phyloP scores from a whole-genome alignment of 2,797 vertebrate genomes.

The Dendrocincla fuliginosa region DNA sequence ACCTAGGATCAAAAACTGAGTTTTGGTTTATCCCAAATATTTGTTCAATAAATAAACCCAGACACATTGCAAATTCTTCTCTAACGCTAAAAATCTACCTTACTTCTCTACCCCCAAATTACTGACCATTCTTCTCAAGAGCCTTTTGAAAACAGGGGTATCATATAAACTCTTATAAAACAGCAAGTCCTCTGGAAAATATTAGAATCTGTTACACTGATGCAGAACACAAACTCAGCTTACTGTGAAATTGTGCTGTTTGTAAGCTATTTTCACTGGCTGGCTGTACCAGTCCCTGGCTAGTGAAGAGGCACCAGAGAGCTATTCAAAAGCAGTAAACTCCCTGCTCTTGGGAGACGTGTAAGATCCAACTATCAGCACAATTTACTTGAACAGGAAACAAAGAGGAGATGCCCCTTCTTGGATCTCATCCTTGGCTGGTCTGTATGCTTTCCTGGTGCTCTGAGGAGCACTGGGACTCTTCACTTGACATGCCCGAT shows the following conservation, averaged over 20 bases:
- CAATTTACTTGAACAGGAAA: background rate
- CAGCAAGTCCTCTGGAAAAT: background rate
- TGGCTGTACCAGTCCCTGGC: background rate
- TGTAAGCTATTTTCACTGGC: background rate
- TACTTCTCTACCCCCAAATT: background rate
- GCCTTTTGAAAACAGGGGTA: background rate
- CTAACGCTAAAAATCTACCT: background rate
- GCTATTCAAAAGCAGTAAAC: background rate
- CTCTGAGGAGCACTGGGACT: background rate
- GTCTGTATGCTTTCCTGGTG: background rate
- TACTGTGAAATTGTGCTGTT: background rate
- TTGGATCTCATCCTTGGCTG: too few relatives aligned
- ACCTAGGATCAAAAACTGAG: background rate
- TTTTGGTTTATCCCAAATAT: background rate
- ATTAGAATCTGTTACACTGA: background rate
- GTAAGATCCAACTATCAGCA: background rate
- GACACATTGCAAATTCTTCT: background rate
- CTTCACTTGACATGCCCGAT: too few relatives aligned
- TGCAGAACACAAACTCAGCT: background rate
- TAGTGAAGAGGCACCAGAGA: background rate
- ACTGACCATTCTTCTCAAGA: background rate
- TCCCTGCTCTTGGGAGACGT: background rate
- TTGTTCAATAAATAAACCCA: background rate
- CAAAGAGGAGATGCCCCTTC: background rate
- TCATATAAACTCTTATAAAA: background rate